Evolutionary conservation across 2,888 invertebrate species (phyloP), one percentile per base, ranked within the genome.

Genomic region (Drosophila subquinaria): DNA sequence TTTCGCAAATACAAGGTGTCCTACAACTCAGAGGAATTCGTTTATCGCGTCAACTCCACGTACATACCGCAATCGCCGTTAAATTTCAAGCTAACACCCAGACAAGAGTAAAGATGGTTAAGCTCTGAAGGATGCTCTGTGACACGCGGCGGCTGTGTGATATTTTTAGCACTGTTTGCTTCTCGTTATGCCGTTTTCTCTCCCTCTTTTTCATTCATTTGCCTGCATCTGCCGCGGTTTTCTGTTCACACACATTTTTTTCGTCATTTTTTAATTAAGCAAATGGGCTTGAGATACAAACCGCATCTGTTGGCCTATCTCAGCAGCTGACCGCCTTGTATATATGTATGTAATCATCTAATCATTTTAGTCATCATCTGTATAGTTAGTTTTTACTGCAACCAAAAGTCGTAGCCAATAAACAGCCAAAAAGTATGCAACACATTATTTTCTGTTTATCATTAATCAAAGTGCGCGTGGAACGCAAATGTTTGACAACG

Each of bases 21-120:
- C 77, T 96, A 96, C 94, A 93, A 94, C 77, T 94, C 95, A 86
- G 95, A 94, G 17, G 95, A 95, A 72, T 92, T 96, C 78, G 94
- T 95, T 17, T 96, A 96, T 91, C 95, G 95, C 91, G 95, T 96
- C 63, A 95, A 95, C 73, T 96, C 96, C 60, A 96, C 96, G 50
- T 96, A 96, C 88, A 95, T 95, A 67, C 95, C 96, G 13, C 94
- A 95, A 86, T 95, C 96, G 82, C 96, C 96, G 42, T 92, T 96
- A 68, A 95, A 95, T 92, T 96, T 96, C 90, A 95, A 94, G 88
- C 92, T 96, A 76, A 94, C 93, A 52, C 92, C 92, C 62, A 89
- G 93, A 74, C 81, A 91, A 13, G 90, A 89, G 63, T 92, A 85
- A 80, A 17, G 17, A 48, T 13, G 13, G 45, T 20, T 13, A 43